Evolutionary conservation across 2,113 vertebrate genomes (phyloP).

Genomic region (Pteropus alecto): DNA sequence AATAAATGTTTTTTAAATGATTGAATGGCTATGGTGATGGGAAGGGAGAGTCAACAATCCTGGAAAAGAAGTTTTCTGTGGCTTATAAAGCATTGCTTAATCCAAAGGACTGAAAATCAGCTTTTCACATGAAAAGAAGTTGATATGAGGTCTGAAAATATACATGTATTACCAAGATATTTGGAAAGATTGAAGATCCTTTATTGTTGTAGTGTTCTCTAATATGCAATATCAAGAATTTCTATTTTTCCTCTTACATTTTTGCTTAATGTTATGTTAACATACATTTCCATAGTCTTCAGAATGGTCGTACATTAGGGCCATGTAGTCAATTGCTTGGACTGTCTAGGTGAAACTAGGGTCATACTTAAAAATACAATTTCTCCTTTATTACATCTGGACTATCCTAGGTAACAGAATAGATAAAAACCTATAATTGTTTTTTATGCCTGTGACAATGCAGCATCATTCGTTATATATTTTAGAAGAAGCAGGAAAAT

Average conservation of each 20-base stretch:
- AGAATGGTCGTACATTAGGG: not conserved
- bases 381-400: not conserved
- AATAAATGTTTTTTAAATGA: not conserved
- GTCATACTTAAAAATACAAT: not conserved
- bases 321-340: not conserved
- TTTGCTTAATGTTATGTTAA: not conserved
- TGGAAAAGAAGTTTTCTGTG: not conserved
- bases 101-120: not conserved
- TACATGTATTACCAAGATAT: not conserved
- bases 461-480: not conserved
- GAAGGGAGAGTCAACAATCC: not conserved
- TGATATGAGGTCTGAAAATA: not conserved
- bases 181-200: not conserved
- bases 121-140: not conserved
- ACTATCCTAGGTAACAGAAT: not conserved
- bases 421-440: not conserved
- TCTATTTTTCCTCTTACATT: not conserved
- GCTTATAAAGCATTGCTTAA: not conserved
- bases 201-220: not conserved
- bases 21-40: not conserved
- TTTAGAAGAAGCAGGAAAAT: not conserved
- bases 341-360: not conserved
- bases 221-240: not conserved
- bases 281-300: not conserved
- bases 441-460: not conserved